Conservation (phyloP, 1,140 invertebrate genomes). For the Pinna nobilis region DNA sequence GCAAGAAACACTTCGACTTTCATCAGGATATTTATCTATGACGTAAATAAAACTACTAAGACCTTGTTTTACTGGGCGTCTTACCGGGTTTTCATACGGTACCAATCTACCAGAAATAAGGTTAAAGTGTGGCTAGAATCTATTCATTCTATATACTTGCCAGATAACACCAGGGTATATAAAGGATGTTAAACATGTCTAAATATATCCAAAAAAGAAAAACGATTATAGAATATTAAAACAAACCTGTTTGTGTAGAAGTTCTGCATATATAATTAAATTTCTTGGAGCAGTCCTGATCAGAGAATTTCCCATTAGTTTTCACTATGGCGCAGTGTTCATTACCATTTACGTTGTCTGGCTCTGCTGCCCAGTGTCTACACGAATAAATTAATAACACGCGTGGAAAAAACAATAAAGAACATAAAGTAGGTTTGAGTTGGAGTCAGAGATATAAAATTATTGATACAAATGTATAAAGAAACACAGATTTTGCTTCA, state of each 20-base stretch:
- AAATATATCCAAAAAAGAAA: too few species aligned
- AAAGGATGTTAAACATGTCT: neutral
- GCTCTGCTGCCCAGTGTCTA: conserved; percentile 35
- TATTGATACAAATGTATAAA: neutral
- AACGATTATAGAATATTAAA: too few species aligned
- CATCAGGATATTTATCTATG: too few species aligned
- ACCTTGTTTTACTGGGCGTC: too few species aligned
- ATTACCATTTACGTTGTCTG: conserved; percentile 27
- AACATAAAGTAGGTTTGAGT: neutral
- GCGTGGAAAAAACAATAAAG: neutral
- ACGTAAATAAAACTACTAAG: too few species aligned
- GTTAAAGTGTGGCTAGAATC: neutral
- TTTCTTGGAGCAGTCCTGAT: conserved; percentile 33
- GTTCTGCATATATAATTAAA: conserved; percentile 36
- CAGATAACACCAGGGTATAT: neutral
- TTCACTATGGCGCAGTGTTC: conserved; percentile 39
- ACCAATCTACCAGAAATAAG: neutral
- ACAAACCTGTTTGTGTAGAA: neutral
- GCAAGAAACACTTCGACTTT: too few species aligned
- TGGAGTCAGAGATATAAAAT: neutral
- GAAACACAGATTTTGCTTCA: neutral
- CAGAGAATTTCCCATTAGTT: conserved; percentile 36
- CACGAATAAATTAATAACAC: too few species aligned
- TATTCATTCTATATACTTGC: neutral
- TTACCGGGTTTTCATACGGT: neutral